A percentile compares a stretch with the other conserved stretches of the same genome.
These are phyloP conservation scores for Cyphomyrmex costatus DNA, from an alignment of 1,140 invertebrate species.

Conservation along the genomic window DNA sequence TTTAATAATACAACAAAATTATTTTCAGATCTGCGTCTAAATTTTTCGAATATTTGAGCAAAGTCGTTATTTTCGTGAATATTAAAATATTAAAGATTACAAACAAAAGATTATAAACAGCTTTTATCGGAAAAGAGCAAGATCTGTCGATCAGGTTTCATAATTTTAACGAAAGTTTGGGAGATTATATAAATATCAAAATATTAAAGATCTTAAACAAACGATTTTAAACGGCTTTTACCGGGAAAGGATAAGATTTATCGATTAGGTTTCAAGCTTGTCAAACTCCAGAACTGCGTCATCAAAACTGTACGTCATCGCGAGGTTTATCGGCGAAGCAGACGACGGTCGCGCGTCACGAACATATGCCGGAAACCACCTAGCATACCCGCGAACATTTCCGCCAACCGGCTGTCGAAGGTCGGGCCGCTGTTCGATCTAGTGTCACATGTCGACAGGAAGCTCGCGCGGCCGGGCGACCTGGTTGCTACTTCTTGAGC, in stretches of 20 bases:
- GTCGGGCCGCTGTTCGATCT: conserved; percentile 64
- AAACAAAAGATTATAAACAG: too few species aligned
- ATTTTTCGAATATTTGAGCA: too few species aligned
- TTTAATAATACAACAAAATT: too few species aligned
- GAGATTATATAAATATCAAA: not conserved
- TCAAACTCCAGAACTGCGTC: not conserved
- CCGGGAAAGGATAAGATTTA: not conserved
- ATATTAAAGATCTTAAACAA: not conserved
- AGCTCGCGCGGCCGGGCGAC: conserved; percentile 79
- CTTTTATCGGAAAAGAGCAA: too few species aligned
- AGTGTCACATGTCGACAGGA: conserved; percentile 76
- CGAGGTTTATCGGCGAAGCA: conserved; percentile 22
- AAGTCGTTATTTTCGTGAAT: too few species aligned
- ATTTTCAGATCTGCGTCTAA: too few species aligned
- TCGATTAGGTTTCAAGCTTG: not conserved
- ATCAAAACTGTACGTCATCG: conserved; percentile 24
- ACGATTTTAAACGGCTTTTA: not conserved
- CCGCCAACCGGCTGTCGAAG: conserved; percentile 61
- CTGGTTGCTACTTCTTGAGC: conserved; percentile 86
- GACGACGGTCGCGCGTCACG: conserved; percentile 13
- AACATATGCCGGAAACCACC: conserved; percentile 48
- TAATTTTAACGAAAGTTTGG: not conserved
- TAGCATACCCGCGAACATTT: conserved; percentile 41
- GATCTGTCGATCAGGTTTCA: too few species aligned
- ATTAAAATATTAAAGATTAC: too few species aligned